A percentile compares a stretch with the other conserved stretches of the same genome.
phyloP scores from a whole-genome alignment of 2,113 vertebrate species.

The Notarius lentiginosus region DNA sequence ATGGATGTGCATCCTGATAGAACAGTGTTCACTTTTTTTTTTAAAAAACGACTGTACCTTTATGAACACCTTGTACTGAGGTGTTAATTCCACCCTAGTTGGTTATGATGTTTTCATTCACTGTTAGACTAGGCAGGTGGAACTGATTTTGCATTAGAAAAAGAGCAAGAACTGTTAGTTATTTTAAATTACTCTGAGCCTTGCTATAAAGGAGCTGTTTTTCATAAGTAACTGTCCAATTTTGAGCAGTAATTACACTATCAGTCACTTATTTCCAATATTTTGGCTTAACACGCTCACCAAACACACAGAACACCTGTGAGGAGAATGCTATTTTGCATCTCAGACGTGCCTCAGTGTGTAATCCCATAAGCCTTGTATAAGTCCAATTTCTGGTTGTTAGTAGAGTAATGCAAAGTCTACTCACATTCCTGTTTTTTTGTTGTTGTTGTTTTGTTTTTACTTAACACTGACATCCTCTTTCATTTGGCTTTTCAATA shows the following conservation, averaged over 20 bases:
- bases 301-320: not conserved
- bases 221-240: not conserved
- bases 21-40: not conserved
- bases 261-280: conserved; percentile 17
- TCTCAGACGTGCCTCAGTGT: conserved; percentile 1
- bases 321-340: conserved; percentile 6
- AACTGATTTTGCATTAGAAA: not conserved
- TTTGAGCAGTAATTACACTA: not conserved
- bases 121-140: conserved; percentile 19
- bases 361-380: conserved; percentile 43
- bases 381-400: conserved; percentile 38
- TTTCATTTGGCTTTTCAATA: not conserved
- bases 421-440: not conserved
- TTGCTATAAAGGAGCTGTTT: not conserved
- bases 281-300: not conserved
- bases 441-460: not conserved
- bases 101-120: not conserved
- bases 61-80: not conserved
- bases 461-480: not conserved
- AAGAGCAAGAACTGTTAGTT: too few relatives aligned
- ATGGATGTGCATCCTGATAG: not conserved
- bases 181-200: not conserved
- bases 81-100: not conserved
- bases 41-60: too few relatives aligned
- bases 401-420: conserved; percentile 24